Conservation (phyloP, 2,888 invertebrate species). For the Polymixis flavicincta region DNA sequence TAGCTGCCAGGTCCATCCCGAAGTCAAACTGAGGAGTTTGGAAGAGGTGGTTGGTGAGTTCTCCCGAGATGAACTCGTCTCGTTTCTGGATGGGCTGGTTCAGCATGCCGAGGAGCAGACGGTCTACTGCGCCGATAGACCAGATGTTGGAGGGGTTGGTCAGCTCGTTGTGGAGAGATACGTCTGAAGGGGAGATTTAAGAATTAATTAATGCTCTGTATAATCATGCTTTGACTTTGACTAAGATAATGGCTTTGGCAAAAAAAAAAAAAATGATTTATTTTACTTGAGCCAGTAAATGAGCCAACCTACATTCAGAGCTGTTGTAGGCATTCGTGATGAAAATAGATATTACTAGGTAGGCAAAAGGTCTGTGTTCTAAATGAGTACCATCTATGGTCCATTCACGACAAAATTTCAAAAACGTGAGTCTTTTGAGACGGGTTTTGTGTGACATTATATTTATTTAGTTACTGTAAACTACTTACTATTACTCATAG, state of each 20-base stretch:
- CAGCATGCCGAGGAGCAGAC: conserved; percentile 94
- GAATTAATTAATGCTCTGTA: not conserved
- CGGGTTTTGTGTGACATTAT: not conserved
- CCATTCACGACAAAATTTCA: not conserved
- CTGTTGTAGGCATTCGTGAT: not conserved
- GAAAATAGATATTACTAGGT: not conserved
- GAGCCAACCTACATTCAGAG: no score
- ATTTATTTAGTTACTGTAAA: not conserved
- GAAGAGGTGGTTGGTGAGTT: conserved; percentile 96
- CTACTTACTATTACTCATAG: conserved; percentile 93
- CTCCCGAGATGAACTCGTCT: conserved; percentile 95
- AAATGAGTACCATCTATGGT: not conserved
- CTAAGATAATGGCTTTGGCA: no score
- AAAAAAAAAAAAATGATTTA: not conserved
- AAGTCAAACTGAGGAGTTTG: conserved; percentile 93
- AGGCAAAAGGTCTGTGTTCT: not conserved
- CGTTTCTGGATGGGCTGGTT: conserved; percentile 94
- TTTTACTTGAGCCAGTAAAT: not conserved
- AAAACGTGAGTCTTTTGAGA: not conserved
- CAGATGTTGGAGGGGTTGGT: conserved; percentile 93
- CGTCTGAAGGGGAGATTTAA: conserved; percentile 89
- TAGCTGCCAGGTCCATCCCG: conserved; percentile 96
- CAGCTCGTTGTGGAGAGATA: conserved; percentile 95
- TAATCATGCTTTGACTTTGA: no score
- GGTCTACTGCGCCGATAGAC: conserved; percentile 94